phyloP scores from a whole-genome alignment of 2,113 vertebrate species.

The Crotalus horridus region DNA sequence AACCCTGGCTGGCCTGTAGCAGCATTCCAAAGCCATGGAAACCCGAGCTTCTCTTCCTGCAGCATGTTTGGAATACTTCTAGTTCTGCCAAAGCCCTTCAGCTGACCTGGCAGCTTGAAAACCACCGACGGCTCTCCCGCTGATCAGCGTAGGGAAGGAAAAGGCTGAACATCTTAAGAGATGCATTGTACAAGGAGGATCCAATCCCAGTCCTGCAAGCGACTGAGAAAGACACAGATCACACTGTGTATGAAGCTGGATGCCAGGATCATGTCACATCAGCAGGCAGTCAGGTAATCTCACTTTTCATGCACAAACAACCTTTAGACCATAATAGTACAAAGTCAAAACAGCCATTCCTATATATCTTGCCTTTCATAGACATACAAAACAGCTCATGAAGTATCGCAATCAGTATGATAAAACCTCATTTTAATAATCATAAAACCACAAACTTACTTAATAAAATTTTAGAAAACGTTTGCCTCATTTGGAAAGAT shows the following conservation, averaged over 20 bases:
- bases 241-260: background rate
- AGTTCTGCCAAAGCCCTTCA: conserved; percentile 21
- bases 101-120: conserved; percentile 21
- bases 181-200: background rate
- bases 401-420: background rate
- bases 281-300: background rate
- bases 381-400: background rate
- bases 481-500: background rate
- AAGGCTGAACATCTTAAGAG: background rate
- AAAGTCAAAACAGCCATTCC: background rate
- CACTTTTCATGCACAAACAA: background rate
- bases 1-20: conserved; percentile 29
- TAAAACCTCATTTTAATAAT: background rate
- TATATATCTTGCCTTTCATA: background rate
- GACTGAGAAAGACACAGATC: background rate
- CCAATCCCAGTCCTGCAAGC: background rate
- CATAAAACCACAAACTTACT: background rate
- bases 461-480: background rate
- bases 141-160: background rate
- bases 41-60: conserved; percentile 62
- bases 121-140: background rate
- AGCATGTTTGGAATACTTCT: conserved; percentile 50
- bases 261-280: background rate
- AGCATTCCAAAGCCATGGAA: conserved; percentile 64
- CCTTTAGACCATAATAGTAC: background rate